A percentile compares a stretch with the other conserved stretches of the same genome.
Evolutionary conservation across 1,140 invertebrate species (phyloP).

Genomic region (Heliothis virescens): DNA sequence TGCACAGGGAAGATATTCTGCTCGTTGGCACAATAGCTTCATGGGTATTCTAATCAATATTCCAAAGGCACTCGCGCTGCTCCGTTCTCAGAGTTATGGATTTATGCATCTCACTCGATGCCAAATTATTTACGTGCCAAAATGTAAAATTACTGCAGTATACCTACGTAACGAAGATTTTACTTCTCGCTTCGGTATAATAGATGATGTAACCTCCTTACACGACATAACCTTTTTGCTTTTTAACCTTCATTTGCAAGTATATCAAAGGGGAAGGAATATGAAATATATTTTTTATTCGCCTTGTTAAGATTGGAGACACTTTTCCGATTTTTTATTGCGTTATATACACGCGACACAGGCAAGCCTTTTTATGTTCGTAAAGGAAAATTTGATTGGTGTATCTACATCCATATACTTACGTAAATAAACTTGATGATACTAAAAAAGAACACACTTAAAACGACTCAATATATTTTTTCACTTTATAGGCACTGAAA

Average conservation of each 20-base stretch:
- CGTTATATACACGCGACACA: slow-evolving; percentile 21
- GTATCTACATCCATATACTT: background rate
- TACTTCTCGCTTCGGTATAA: background rate
- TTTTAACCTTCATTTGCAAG: slow-evolving; percentile 20
- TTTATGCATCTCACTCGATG: slow-evolving; percentile 47
- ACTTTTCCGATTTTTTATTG: slow-evolving; percentile 38
- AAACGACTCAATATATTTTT: background rate
- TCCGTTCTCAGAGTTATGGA: slow-evolving; percentile 43
- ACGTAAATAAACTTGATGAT: background rate
- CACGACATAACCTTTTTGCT: slow-evolving; percentile 28
- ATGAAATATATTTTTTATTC: slow-evolving; percentile 30
- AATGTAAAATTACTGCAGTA: slow-evolving; percentile 32
- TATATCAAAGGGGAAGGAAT: slow-evolving; percentile 32
- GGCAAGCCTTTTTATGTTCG: slow-evolving; percentile 6
- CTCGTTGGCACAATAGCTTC: slow-evolving; percentile 18
- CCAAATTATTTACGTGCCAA: slow-evolving; percentile 48
- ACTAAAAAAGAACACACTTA: background rate
- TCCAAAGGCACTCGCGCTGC: slow-evolving; percentile 42
- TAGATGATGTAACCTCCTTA: background rate
- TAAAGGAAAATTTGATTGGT: slow-evolving; percentile 26
- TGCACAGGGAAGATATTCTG: slow-evolving; percentile 9
- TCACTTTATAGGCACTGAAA: no score
- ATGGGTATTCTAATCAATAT: slow-evolving; percentile 32
- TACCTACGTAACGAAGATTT: slow-evolving; percentile 5
- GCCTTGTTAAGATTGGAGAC: slow-evolving; percentile 36